A percentile compares a stretch with the other conserved stretches of the same genome.
These are phyloP conservation scores for Synaphobranchus kaupii DNA, from an alignment of 2,797 vertebrate species.

Conservation along the genomic window DNA sequence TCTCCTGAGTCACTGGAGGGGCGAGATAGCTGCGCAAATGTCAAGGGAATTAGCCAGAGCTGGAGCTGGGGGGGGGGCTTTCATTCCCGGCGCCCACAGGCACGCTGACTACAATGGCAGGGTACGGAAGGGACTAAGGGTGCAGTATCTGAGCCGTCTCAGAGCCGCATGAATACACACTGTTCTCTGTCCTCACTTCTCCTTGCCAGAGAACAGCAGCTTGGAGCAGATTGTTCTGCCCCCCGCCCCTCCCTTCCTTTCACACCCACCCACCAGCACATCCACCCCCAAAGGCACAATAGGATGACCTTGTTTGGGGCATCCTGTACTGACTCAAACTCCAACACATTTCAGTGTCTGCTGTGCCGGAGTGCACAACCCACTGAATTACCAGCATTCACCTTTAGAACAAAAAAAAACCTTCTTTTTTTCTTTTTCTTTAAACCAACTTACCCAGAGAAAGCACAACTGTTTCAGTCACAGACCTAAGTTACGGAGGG, in stretches of 20 bases:
- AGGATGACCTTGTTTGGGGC: slow-evolving; percentile 63
- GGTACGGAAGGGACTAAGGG: slow-evolving; percentile 61
- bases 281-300: slow-evolving; percentile 54
- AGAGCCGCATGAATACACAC: slow-evolving; percentile 40
- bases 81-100: slow-evolving; percentile 63
- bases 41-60: slow-evolving; percentile 73
- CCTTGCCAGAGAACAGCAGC: slow-evolving; percentile 65
- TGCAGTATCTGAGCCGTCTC: slow-evolving; percentile 53
- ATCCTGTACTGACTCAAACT: slow-evolving; percentile 62
- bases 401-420: slow-evolving; percentile 54
- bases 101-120: slow-evolving; percentile 63
- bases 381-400: slow-evolving; percentile 49
- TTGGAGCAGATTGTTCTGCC: slow-evolving; percentile 73
- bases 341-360: slow-evolving; percentile 53
- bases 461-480: background rate
- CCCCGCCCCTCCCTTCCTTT: slow-evolving; percentile 59
- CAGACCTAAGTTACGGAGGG: slow-evolving; percentile 37
- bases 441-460: slow-evolving; percentile 26
- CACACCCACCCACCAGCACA: slow-evolving; percentile 45
- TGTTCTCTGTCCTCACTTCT: slow-evolving; percentile 73
- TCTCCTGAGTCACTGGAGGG: slow-evolving; percentile 61
- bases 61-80: slow-evolving; percentile 31
- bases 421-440: too few relatives aligned
- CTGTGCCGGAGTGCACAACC: background rate
- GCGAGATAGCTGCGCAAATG: slow-evolving; percentile 68